Evolutionary conservation across 2,888 invertebrate species (phyloP).

Genomic region (Nowickia ferox): DNA sequence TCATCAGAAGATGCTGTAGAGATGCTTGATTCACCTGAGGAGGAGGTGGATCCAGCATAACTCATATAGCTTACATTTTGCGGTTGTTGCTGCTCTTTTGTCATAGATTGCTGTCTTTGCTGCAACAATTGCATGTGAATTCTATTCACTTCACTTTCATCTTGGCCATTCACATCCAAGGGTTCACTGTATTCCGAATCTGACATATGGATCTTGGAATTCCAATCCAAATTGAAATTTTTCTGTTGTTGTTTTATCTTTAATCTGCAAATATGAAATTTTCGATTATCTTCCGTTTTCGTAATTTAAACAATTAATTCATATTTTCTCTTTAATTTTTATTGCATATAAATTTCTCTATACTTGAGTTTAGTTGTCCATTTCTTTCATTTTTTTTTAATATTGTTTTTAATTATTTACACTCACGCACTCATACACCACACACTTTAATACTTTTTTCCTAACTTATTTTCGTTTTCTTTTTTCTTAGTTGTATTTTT

Average conservation of each 20-base stretch:
- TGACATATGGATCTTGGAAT: conserved; percentile 62
- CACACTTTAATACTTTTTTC: conserved; percentile 48
- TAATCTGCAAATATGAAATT: conserved; percentile 52
- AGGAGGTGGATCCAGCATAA: conserved; percentile 72
- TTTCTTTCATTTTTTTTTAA: conserved; percentile 59
- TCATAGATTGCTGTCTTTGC: conserved; percentile 43
- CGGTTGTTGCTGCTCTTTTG: conserved; percentile 24
- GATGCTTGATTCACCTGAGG: conserved; percentile 64
- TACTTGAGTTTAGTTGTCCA: conserved; percentile 56
- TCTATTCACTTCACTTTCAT: conserved; percentile 57
- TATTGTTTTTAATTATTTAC: conserved; percentile 69
- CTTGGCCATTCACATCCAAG: conserved; percentile 66
- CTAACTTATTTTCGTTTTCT: conserved; percentile 60
- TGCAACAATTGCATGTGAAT: conserved; percentile 36
- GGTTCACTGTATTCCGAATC: conserved; percentile 67
- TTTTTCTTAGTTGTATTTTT: conserved; percentile 52
- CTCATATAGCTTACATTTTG: conserved; percentile 55
- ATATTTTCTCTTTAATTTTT: conserved; percentile 26
- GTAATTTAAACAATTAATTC: conserved; percentile 17
- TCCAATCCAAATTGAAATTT: not conserved
- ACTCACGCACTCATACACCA: conserved; percentile 66
- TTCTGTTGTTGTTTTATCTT: not conserved
- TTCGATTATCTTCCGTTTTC: conserved; percentile 36
- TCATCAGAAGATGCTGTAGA: conserved; percentile 70
- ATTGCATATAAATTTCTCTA: conserved; percentile 61